Evolutionary conservation across 2,113 vertebrate species (phyloP), one percentile per base, ranked within the genome.

Genomic region (Sardina pilchardus): DNA sequence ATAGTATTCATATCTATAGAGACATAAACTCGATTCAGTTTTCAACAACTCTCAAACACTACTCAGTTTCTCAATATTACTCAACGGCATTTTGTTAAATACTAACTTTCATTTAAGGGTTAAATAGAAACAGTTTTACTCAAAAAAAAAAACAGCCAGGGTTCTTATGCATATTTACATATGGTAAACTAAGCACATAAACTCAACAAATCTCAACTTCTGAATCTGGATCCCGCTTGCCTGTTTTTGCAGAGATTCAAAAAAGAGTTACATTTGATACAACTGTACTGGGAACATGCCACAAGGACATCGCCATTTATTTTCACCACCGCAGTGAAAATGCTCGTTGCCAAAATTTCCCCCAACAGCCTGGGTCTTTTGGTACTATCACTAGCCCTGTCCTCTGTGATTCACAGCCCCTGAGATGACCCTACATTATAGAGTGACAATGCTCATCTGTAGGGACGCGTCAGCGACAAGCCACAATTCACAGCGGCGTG

Each of bases 361-460:
- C 8, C 7, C 6, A 9, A 71, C 63, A 71, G 63, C 63, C 63
- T 30, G 30, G 63, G 63, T 30, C 24, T 10, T 26, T 47, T 47
- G 0, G 30, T 12, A 34, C 34, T 19, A 36, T 78, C 71, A 78
- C 3, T 16, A 78, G 71, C 71, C 71, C 39, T 78, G 71, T 39
- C 34, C 30, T 30, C 30, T 34, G 71, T 78, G 26, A 78, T 78
- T 78, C 34, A 78, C 71, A 36, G 30, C 71, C 34, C 14, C 71
- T 78, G 30, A 16, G 12, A 39, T 78, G 16, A 78, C 71, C 71
- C 71, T 78, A 78, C 10, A 4, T 36, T 36, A 78, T 16, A 78
- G 71, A 78, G 71, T 78, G 71, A 78, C 71, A 78, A 78, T 9
- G 34, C 71, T 78, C 26, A 34, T 78, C 34, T 34, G 71, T 78